Percentiles rank a stretch among this genome's conserved stretches.
Conservation (phyloP, 2,888 invertebrate species). For the Microchrysa polita region DNA sequence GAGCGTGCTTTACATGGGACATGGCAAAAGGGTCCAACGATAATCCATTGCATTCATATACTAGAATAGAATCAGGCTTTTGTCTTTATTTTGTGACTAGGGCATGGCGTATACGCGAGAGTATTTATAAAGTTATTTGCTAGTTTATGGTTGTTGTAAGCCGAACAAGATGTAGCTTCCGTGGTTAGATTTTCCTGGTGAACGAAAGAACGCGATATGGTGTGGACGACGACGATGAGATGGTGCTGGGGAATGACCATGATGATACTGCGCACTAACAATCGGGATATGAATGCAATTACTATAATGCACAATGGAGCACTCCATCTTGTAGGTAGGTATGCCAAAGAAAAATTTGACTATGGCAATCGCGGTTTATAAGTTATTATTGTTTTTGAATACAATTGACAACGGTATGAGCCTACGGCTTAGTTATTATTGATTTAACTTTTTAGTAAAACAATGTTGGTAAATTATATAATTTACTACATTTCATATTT, state of each 20-base stretch:
- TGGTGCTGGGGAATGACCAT: no score
- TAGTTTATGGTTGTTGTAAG: neutral
- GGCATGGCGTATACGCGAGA: constrained; percentile 9
- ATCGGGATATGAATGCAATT: constrained; percentile 17
- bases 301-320: constrained; percentile 27
- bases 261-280: neutral
- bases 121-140: constrained; percentile 41
- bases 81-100: constrained; percentile 37
- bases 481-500: no score
- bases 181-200: constrained; percentile 13
- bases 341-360: constrained; percentile 26
- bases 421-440: no score
- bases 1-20: no score
- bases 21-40: constrained; percentile 7
- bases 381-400: constrained; percentile 22
- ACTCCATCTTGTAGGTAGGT: constrained; percentile 31
- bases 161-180: constrained; percentile 33
- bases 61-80: constrained; percentile 16
- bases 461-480: neutral
- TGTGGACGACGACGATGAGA: no score
- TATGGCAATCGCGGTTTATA: neutral
- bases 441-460: neutral
- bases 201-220: no score
- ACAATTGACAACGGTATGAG: neutral
- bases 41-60: constrained; percentile 29